A percentile compares a stretch with the other conserved stretches of the same genome.
Evolutionary conservation across 2,888 invertebrate genomes (phyloP).

Genomic region (Cancer borealis): DNA sequence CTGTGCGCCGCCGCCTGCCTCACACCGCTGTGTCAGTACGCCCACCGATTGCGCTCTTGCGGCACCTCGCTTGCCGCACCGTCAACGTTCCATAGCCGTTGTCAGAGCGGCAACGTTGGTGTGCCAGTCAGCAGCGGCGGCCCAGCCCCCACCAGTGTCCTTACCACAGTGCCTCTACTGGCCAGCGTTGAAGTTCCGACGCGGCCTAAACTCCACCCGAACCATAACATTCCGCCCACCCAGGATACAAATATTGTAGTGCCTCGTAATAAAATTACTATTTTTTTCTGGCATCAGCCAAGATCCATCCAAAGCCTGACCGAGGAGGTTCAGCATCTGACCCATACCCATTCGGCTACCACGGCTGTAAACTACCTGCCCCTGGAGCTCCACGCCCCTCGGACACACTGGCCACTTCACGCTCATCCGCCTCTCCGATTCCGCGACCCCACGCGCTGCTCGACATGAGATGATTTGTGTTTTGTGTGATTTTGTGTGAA

Average conservation of each 20-base stretch:
- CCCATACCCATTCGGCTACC: neutral
- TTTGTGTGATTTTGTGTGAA: constrained; percentile 71
- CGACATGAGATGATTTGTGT: constrained; percentile 73
- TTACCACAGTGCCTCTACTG: constrained; percentile 65
- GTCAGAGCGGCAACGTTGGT: constrained; percentile 58
- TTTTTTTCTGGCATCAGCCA: neutral
- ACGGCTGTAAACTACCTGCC: neutral
- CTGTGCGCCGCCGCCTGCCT: constrained; percentile 70
- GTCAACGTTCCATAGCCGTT: constrained; percentile 20
- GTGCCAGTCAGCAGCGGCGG: constrained; percentile 68
- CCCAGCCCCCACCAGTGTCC: constrained; percentile 68
- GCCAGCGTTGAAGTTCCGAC: constrained; percentile 63
- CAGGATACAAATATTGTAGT: constrained; percentile 63
- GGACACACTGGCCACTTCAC: constrained; percentile 53
- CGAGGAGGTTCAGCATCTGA: constrained; percentile 17
- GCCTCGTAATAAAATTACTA: constrained; percentile 55
- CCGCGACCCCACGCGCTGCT: constrained; percentile 68
- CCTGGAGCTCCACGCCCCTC: constrained; percentile 44
- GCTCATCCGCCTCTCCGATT: constrained; percentile 39
- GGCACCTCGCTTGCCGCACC: constrained; percentile 51
- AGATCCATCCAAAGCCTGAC: neutral
- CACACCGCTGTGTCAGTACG: constrained; percentile 63
- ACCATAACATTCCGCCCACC: constrained; percentile 67
- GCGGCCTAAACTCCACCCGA: constrained; percentile 33
- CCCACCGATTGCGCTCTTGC: constrained; percentile 56